A percentile compares a stretch with the other conserved stretches of the same genome.
phyloP scores from a whole-genome alignment of 2,888 invertebrate genomes.

The Netelia inedita region DNA sequence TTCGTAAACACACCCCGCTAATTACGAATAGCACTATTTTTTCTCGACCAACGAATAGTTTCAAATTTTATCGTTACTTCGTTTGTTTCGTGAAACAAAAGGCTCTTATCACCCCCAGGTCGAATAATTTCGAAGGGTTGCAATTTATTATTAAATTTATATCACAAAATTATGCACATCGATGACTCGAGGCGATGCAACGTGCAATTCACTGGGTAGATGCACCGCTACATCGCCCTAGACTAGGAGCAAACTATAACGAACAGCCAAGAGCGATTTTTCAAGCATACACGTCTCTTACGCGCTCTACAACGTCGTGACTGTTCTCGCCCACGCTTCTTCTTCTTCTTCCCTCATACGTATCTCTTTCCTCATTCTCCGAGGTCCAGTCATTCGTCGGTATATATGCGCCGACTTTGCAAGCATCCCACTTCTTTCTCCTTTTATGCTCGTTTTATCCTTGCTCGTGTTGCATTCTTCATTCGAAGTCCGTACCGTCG shows the following conservation, averaged over 20 bases:
- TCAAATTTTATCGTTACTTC: no score
- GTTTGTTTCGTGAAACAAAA: no score
- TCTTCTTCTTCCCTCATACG: constrained; percentile 20
- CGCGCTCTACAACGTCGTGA: constrained; percentile 55
- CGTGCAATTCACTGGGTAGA: constrained; percentile 5
- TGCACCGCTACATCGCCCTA: constrained; percentile 59
- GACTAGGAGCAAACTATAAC: constrained; percentile 38
- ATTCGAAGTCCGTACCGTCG: constrained; percentile 50
- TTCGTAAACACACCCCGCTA: no score
- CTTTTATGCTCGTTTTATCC: constrained; percentile 29
- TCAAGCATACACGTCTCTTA: constrained; percentile 47
- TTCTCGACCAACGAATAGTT: no score
- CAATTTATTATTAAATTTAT: no score
- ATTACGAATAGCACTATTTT: no score
- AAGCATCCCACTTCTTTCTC: constrained; percentile 23
- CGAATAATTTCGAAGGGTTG: no score
- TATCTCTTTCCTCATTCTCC: constrained; percentile 51
- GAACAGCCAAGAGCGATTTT: constrained; percentile 44
- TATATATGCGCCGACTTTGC: constrained; percentile 29
- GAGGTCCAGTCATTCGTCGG: constrained; percentile 47
- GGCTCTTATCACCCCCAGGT: no score
- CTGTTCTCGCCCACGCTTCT: constrained; percentile 68
- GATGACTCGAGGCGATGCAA: not conserved
- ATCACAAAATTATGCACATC: no score
- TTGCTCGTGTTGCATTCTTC: constrained; percentile 44